Evolutionary conservation across 37 sponge, comb jelly and placozoan species (phyloP).

Genomic region (Petrosia ficiformis): DNA sequence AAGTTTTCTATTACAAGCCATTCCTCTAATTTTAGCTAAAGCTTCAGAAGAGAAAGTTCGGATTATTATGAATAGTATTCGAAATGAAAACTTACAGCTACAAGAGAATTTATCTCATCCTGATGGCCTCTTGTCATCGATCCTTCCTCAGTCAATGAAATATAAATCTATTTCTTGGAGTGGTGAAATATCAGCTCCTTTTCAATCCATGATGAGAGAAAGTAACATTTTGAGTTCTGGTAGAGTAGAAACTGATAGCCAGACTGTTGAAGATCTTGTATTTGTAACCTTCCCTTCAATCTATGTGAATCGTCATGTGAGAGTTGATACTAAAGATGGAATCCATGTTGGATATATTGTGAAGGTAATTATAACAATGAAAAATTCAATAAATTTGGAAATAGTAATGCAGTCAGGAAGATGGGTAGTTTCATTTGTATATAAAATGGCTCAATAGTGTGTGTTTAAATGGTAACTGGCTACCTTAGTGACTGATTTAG

Average conservation of each 20-base stretch:
- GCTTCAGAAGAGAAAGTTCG: conserved; percentile 41
- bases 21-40: conserved; percentile 48
- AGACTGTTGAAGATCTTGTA: not conserved
- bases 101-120: conserved; percentile 1
- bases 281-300: conserved; percentile 25
- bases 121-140: not conserved
- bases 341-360: conserved; percentile 47
- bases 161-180: not conserved
- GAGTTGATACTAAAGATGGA: conserved; percentile 9
- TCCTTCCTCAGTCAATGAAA: not conserved
- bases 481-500: too few relatives aligned
- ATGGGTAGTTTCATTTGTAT: too few relatives aligned
- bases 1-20: conserved; percentile 43
- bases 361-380: conserved; percentile 29
- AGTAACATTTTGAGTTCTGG: not conserved
- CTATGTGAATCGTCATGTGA: conserved; percentile 26
- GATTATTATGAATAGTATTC: conserved; percentile 26
- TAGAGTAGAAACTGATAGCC: not conserved
- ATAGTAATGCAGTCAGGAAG: too few relatives aligned
- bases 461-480: too few relatives aligned
- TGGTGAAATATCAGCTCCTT: not conserved
- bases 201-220: not conserved
- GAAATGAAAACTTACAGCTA: conserved; percentile 51
- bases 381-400: not conserved
- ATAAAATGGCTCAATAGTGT: too few relatives aligned